A percentile compares a stretch with the other conserved stretches of the same genome.
Evolutionary conservation across 2,888 invertebrate species (phyloP).

Genomic region (Chymomyza fuscimana): DNA sequence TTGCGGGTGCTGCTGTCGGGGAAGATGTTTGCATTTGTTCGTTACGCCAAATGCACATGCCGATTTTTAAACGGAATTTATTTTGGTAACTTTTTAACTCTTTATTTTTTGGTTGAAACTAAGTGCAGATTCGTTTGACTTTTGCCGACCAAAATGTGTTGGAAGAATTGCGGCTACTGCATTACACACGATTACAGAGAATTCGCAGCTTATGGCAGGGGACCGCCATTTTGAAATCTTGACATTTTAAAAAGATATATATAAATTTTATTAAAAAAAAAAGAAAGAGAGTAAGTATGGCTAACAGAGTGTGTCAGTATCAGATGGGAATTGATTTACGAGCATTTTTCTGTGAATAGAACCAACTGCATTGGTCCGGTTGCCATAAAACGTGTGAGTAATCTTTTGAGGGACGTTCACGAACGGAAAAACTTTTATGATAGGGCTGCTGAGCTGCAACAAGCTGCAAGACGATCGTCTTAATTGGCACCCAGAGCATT

Average conservation of each 20-base stretch:
- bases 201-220: constrained; percentile 58
- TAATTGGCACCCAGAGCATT: constrained; percentile 66
- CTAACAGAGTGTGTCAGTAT: constrained; percentile 21
- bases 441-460: constrained; percentile 27
- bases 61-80: constrained; percentile 38
- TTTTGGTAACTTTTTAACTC: constrained; percentile 33
- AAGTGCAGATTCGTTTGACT: constrained; percentile 49
- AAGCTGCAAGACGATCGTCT: constrained; percentile 41
- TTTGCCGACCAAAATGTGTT: constrained; percentile 53
- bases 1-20: constrained; percentile 43
- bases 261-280: constrained; percentile 40
- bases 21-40: constrained; percentile 41
- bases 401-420: constrained; percentile 68
- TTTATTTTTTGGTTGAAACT: constrained; percentile 45
- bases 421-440: constrained; percentile 65
- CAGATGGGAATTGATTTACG: constrained; percentile 55
- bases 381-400: constrained; percentile 58
- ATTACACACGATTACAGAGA: constrained; percentile 60
- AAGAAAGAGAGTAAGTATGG: constrained; percentile 22
- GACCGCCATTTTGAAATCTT: constrained; percentile 19
- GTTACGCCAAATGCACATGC: constrained; percentile 39
- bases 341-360: constrained; percentile 53
- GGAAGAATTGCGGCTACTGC: constrained; percentile 55
- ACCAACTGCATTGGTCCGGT: constrained; percentile 11
- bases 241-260: constrained; percentile 61